Conservation (phyloP, 2,888 invertebrate species). For the Phyllotreta striolata region DNA sequence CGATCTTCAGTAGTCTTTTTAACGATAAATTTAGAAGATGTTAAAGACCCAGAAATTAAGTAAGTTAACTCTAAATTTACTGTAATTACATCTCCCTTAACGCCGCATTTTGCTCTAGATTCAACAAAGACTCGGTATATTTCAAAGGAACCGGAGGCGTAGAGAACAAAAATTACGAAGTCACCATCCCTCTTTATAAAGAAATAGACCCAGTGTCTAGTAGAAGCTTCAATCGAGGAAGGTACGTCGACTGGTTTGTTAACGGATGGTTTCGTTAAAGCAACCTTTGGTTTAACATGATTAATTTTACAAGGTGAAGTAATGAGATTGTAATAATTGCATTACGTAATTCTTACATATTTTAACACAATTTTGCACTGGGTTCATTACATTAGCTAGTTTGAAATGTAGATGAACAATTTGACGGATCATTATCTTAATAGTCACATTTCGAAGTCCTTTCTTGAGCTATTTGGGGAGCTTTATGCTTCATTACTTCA, state of each 20-base stretch:
- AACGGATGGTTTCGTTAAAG: neutral
- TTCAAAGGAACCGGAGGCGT: slow-evolving; percentile 88
- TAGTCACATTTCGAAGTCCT: no score
- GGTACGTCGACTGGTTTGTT: slow-evolving; percentile 52
- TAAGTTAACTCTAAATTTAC: slow-evolving; percentile 59
- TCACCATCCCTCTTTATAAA: slow-evolving; percentile 84
- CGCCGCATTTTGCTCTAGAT: slow-evolving; percentile 59
- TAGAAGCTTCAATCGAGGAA: slow-evolving; percentile 73
- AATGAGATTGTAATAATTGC: no score
- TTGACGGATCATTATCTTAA: no score
- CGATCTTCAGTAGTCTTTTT: slow-evolving; percentile 82
- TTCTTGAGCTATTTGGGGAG: no score
- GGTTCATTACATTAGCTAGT: no score
- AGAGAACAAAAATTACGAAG: slow-evolving; percentile 85
- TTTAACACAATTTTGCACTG: no score
- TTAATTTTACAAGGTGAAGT: no score
- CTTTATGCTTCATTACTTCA: neutral
- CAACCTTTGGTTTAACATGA: neutral
- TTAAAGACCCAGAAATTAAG: slow-evolving; percentile 83
- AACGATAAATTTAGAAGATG: slow-evolving; percentile 90
- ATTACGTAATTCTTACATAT: no score
- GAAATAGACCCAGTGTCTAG: slow-evolving; percentile 84
- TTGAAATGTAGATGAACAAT: no score
- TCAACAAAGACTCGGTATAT: slow-evolving; percentile 75
- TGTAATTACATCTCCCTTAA: slow-evolving; percentile 1